These are phyloP conservation scores for Dipus sagitta DNA, from an alignment of 2,797 vertebrate species.

Conservation along the genomic window DNA sequence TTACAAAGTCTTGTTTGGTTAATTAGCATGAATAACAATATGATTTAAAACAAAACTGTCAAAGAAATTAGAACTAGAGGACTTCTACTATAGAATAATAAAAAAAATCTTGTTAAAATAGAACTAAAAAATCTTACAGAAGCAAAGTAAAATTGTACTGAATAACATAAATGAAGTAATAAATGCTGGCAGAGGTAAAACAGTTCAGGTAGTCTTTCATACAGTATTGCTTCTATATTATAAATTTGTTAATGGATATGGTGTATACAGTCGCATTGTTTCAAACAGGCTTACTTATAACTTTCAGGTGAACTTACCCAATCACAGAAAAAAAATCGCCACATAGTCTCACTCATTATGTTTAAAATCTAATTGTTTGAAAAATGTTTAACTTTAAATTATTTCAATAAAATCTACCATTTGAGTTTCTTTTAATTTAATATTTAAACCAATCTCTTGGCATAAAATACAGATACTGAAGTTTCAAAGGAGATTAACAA, in stretches of 20 bases:
- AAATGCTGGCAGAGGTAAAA: neutral
- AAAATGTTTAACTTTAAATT: neutral
- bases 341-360: too few relatives aligned
- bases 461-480: neutral
- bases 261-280: neutral
- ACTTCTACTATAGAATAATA: conserved; percentile 45
- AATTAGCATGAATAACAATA: conserved; percentile 69
- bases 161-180: conserved; percentile 51
- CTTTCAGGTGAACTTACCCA: too few relatives aligned
- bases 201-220: conserved; percentile 44
- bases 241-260: conserved; percentile 4
- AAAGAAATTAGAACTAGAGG: conserved; percentile 66
- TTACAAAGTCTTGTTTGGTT: conserved; percentile 61
- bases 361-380: conserved; percentile 39
- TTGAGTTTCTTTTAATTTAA: conserved; percentile 16
- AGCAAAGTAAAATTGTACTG: conserved; percentile 53
- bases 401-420: neutral
- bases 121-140: conserved; percentile 37
- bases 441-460: conserved; percentile 34
- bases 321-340: too few relatives aligned
- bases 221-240: conserved; percentile 1
- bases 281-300: conserved; percentile 8
- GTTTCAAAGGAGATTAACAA: conserved; percentile 7
- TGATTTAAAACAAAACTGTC: conserved; percentile 72
- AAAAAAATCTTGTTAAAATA: conserved; percentile 43